Evolutionary conservation across 2,113 vertebrate species (phyloP).

Genomic region (Orycteropus afer): DNA sequence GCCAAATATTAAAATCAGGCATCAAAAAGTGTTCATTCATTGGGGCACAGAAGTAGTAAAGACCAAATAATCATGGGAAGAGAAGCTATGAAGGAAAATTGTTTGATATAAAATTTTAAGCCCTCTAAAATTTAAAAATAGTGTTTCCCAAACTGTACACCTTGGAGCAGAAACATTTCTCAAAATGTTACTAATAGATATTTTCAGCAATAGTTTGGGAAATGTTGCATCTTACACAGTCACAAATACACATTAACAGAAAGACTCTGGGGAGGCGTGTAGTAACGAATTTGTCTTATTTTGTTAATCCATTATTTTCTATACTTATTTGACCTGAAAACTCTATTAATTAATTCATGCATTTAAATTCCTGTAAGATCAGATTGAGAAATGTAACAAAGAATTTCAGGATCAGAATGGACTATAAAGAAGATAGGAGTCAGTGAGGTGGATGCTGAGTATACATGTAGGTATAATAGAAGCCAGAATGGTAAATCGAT

Average conservation of each 20-base stretch:
- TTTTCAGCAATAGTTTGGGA: conserved; percentile 41
- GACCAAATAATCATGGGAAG: not conserved
- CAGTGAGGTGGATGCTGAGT: conserved; percentile 7
- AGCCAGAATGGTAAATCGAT: conserved; percentile 28
- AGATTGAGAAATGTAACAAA: conserved; percentile 18
- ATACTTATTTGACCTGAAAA: not conserved
- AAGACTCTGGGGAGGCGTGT: not conserved
- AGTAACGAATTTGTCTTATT: conserved; percentile 39
- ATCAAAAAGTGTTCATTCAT: conserved; percentile 21
- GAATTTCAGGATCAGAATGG: conserved; percentile 47
- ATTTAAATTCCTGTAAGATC: not conserved
- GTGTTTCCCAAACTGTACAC: not conserved
- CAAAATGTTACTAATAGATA: conserved; percentile 19
- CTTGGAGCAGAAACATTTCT: conserved; percentile 34
- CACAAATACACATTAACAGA: not conserved
- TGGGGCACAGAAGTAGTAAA: not conserved
- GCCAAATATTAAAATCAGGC: not conserved
- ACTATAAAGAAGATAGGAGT: conserved; percentile 43
- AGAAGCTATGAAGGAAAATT: conserved; percentile 51
- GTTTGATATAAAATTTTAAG: conserved; percentile 23
- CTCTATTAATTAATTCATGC: not conserved
- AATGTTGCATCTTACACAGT: not conserved
- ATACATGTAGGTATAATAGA: not conserved
- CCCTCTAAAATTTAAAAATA: conserved; percentile 40
- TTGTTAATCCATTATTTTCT: conserved; percentile 41